A percentile compares a stretch with the other conserved stretches of the same genome.
Conservation (phyloP, 2,797 vertebrate genomes). For the Lates japonicus region DNA sequence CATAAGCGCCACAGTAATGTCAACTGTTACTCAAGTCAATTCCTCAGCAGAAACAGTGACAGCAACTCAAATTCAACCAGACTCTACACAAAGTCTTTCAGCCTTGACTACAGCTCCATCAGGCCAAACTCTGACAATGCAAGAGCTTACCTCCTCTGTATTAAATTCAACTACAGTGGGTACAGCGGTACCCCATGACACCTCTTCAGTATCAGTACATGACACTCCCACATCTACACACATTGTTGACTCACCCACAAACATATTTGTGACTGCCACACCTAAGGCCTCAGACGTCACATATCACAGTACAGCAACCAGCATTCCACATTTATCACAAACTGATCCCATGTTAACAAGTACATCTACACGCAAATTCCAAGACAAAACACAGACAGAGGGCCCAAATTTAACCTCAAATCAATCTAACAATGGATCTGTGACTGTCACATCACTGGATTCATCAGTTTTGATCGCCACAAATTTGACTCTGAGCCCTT, state of each 20-base stretch:
- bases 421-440: neutral
- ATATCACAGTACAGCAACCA: neutral
- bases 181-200: neutral
- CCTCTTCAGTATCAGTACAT: neutral
- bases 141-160: neutral
- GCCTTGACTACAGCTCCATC: neutral
- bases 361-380: neutral
- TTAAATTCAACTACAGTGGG: neutral
- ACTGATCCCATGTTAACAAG: neutral
- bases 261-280: constrained; percentile 12
- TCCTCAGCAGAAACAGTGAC: neutral
- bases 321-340: constrained; percentile 11
- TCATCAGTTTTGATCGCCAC: neutral
- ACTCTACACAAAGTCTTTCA: neutral
- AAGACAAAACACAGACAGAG: neutral
- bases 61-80: neutral
- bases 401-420: neutral
- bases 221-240: neutral
- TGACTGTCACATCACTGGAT: neutral
- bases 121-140: neutral
- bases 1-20: neutral
- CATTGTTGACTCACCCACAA: neutral
- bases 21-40: neutral
- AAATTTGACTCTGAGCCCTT: neutral
- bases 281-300: neutral